phyloP scores from a whole-genome alignment of 2,797 vertebrate genomes.

The Nasua narica region DNA sequence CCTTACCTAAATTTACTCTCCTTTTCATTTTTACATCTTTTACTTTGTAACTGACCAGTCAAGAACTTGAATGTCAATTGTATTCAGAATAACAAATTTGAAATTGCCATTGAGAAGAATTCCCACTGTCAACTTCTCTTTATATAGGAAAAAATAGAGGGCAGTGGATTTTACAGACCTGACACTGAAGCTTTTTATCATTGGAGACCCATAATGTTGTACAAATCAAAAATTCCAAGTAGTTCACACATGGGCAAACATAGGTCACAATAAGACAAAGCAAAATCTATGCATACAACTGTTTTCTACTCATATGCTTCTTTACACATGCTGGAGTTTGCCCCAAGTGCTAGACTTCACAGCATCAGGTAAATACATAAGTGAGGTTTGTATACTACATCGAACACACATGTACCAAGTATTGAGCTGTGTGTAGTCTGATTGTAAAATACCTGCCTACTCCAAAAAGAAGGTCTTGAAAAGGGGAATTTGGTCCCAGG shows the following conservation, averaged over 20 bases:
- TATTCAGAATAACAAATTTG: conserved; percentile 28
- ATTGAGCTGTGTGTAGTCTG: neutral
- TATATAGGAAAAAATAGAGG: neutral
- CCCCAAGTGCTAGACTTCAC: neutral
- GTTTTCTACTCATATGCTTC: neutral
- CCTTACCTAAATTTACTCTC: neutral
- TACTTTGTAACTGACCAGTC: conserved; percentile 1
- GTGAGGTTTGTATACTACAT: neutral
- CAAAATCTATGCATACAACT: neutral
- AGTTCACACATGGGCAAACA: neutral
- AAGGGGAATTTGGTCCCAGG: neutral
- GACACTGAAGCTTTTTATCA: neutral
- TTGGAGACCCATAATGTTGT: neutral
- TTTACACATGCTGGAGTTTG: neutral
- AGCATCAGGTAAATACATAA: neutral
- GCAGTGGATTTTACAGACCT: neutral
- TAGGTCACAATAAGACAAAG: neutral
- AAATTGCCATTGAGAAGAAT: conserved; percentile 4
- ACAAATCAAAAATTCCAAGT: neutral
- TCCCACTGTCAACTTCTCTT: neutral
- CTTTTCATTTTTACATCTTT: conserved; percentile 27
- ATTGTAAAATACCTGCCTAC: neutral
- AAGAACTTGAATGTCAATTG: conserved; percentile 6
- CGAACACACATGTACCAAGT: neutral
- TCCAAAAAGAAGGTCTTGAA: neutral